Percentiles rank a stretch among this genome's conserved stretches.
Conservation (phyloP, 1,140 invertebrate species). For the Dinothrombium tinctorium region DNA sequence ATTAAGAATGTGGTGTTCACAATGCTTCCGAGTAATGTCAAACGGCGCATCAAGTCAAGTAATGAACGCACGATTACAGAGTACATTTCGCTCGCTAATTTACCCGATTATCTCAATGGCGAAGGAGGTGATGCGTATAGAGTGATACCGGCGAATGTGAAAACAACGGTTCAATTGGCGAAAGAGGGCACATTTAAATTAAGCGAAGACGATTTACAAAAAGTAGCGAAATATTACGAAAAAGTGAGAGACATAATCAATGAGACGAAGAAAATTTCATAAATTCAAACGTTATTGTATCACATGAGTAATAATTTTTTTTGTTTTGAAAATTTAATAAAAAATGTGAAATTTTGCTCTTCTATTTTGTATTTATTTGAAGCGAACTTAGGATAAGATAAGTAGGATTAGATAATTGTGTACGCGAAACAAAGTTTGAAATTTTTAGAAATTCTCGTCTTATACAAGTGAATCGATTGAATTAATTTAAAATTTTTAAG, state of each 20-base stretch:
- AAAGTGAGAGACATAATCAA: conserved; percentile 1
- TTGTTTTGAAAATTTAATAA: too few species aligned
- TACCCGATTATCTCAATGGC: conserved; percentile 6
- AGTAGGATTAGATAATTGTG: too few species aligned
- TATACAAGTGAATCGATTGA: too few species aligned
- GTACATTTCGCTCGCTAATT: neutral
- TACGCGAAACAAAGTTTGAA: too few species aligned
- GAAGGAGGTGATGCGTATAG: neutral
- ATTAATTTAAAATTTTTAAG: too few species aligned
- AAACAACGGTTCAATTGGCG: neutral
- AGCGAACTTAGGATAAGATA: too few species aligned
- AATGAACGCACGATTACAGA: conserved; percentile 6
- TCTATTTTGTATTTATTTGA: too few species aligned
- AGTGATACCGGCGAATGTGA: neutral
- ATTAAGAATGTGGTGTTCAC: neutral
- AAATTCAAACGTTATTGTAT: neutral
- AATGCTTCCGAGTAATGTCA: conserved; percentile 1
- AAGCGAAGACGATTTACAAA: neutral
- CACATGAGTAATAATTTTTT: neutral
- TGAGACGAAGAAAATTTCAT: too few species aligned
- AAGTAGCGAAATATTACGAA: conserved; percentile 1
- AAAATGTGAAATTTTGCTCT: too few species aligned
- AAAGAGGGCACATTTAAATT: neutral
- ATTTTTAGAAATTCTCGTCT: too few species aligned
- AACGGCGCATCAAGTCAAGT: neutral